Evolutionary conservation across 1,140 invertebrate genomes (phyloP).

Genomic region (Caenorhabditis latens): DNA sequence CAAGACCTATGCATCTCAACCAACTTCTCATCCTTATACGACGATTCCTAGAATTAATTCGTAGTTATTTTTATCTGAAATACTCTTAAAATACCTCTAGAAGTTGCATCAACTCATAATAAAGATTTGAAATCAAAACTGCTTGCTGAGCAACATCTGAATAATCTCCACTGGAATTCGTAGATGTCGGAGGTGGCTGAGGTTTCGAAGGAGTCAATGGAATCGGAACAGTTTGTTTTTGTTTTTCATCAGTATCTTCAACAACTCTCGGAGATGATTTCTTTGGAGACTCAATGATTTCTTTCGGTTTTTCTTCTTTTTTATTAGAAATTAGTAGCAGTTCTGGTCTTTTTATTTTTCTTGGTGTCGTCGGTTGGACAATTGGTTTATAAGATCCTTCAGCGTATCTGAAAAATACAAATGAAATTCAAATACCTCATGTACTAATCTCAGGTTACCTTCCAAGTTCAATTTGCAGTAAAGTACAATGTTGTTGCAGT

Average conservation of each 20-base stretch:
- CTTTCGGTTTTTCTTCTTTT: not conserved
- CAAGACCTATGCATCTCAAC: slow-evolving; percentile 60
- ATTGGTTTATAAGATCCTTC: slow-evolving; percentile 1
- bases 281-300: not conserved
- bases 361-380: slow-evolving; percentile 42
- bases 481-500: slow-evolving; percentile 70
- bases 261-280: slow-evolving; percentile 28
- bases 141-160: slow-evolving; percentile 63
- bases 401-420: not conserved
- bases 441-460: slow-evolving; percentile 22
- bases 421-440: not conserved
- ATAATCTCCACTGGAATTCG: slow-evolving; percentile 20
- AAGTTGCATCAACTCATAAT: slow-evolving; percentile 65
- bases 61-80: not conserved
- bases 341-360: slow-evolving; percentile 33
- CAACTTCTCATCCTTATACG: slow-evolving; percentile 64
- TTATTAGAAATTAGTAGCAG: slow-evolving; percentile 29
- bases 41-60: slow-evolving; percentile 58
- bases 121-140: slow-evolving; percentile 64
- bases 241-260: not conserved
- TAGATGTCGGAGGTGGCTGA: not conserved
- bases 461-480: slow-evolving; percentile 74
- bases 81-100: not conserved
- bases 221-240: not conserved
- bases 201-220: not conserved